phyloP scores from a whole-genome alignment of 2,113 vertebrate species.

The Chunga burmeisteri region DNA sequence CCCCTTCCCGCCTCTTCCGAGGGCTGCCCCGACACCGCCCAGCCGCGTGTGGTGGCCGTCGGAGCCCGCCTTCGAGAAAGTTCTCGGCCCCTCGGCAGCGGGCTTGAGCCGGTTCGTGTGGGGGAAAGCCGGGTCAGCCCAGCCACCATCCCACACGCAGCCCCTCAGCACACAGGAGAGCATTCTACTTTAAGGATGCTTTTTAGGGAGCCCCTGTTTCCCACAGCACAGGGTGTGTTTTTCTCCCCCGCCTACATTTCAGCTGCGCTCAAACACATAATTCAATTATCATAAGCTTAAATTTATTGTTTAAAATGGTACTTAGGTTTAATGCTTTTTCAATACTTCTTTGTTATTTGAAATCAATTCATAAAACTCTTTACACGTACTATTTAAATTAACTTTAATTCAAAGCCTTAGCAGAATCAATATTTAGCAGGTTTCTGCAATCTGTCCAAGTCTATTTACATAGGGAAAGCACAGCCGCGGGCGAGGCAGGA shows the following conservation, averaged over 20 bases:
- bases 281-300: neutral
- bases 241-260: too few species aligned
- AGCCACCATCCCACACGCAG: fast-evolving
- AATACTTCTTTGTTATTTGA: neutral
- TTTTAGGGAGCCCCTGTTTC: neutral
- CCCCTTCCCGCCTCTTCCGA: neutral
- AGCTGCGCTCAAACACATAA: neutral
- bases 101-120: fast-evolving
- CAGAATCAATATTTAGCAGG: neutral
- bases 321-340: slow-evolving; percentile 17
- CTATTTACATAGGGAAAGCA: fast-evolving
- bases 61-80: fast-evolving
- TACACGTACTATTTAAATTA: neutral
- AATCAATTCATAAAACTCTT: slow-evolving; percentile 30
- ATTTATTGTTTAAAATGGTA: neutral
- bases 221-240: fast-evolving
- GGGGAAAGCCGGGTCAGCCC: fast-evolving
- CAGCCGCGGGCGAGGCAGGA: fast-evolving
- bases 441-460: neutral
- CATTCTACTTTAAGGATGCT: fast-evolving
- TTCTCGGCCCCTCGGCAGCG: fast-evolving
- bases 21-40: neutral
- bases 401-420: neutral
- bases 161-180: fast-evolving
- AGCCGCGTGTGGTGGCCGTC: fast-evolving